These are phyloP conservation scores for Anoncus sp. DNA, from an alignment of 2,888 invertebrate species.

Conservation along the genomic window DNA sequence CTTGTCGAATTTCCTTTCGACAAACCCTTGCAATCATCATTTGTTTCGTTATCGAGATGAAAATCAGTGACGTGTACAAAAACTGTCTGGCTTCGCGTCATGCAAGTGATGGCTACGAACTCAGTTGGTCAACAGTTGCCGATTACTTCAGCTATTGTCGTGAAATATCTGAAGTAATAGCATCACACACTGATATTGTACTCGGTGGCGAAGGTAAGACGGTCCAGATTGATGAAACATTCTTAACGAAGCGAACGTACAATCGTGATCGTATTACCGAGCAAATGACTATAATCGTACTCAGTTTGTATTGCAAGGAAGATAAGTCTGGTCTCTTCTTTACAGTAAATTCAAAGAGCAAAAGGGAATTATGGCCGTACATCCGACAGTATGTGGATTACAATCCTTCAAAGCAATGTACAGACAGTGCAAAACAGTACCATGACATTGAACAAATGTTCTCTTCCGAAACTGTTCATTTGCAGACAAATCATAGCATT, in stretches of 20 bases:
- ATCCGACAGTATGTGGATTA: background rate
- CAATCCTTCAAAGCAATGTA: background rate
- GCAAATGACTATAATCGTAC: background rate
- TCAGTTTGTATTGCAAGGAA: slow-evolving; percentile 1
- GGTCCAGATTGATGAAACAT: background rate
- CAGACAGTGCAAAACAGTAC: background rate
- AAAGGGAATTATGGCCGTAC: background rate
- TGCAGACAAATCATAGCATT: too few relatives aligned
- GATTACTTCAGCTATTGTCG: slow-evolving; percentile 1
- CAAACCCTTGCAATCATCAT: too few relatives aligned
- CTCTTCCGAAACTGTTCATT: too few relatives aligned
- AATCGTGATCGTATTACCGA: background rate
- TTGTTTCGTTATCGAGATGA: too few relatives aligned
- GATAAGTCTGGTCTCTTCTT: background rate
- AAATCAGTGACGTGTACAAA: too few relatives aligned
- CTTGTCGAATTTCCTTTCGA: too few relatives aligned
- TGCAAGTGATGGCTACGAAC: too few relatives aligned
- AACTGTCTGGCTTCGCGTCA: too few relatives aligned
- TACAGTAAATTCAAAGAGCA: background rate
- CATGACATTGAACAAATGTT: too few relatives aligned
- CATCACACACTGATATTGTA: background rate
- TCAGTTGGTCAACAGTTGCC: too few relatives aligned
- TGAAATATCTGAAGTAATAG: background rate
- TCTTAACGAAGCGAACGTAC: slow-evolving; percentile 1
- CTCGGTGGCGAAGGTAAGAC: background rate